These are phyloP conservation scores for Pelodytes ibericus DNA, from an alignment of 2,797 vertebrate genomes.

Conservation along the genomic window DNA sequence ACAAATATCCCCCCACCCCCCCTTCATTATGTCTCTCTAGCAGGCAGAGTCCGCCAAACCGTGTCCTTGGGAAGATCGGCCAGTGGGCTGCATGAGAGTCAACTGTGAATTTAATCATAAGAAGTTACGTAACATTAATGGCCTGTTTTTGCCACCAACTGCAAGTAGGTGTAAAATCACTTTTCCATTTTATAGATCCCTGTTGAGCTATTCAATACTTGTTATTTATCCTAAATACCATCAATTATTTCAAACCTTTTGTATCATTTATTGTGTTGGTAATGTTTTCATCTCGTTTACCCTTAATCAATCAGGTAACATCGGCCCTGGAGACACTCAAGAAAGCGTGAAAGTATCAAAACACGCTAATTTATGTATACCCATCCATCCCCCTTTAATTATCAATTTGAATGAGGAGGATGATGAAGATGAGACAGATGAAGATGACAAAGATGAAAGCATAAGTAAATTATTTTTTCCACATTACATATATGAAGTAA, in stretches of 20 bases:
- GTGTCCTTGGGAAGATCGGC: neutral
- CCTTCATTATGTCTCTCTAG: too few species aligned
- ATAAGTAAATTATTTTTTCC: neutral
- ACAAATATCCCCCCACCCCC: too few species aligned
- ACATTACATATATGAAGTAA: too few species aligned
- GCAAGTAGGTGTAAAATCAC: neutral
- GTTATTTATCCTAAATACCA: too few species aligned
- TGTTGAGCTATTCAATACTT: too few species aligned
- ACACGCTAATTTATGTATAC: neutral
- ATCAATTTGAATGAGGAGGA: neutral
- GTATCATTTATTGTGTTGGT: too few species aligned
- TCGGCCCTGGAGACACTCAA: neutral
- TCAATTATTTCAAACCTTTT: too few species aligned
- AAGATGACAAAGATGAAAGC: neutral
- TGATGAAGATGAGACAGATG: neutral
- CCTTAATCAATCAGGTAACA: neutral
- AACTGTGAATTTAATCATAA: neutral
- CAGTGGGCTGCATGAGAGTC: neutral
- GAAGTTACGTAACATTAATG: neutral
- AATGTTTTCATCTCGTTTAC: too few species aligned
- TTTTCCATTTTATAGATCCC: too few species aligned
- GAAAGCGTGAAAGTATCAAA: neutral
- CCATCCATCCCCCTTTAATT: neutral
- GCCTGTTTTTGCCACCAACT: neutral
- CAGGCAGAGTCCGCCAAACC: neutral